These are phyloP conservation scores for Scomber japonicus DNA, from an alignment of 2,113 vertebrate species.

Conservation along the genomic window DNA sequence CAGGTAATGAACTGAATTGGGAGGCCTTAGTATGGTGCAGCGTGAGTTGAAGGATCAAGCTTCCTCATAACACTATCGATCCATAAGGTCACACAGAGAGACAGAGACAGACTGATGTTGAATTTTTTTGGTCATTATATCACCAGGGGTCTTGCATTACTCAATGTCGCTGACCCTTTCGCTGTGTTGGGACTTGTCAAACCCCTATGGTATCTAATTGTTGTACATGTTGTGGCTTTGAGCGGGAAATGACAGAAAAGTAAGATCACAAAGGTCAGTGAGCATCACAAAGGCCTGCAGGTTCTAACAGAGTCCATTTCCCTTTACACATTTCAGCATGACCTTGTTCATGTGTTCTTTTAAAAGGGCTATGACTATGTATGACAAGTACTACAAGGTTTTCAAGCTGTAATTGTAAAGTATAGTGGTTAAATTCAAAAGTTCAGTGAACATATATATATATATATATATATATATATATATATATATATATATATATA, in stretches of 20 bases:
- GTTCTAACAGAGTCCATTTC: slow-evolving; percentile 20
- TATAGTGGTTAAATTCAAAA: slow-evolving; percentile 1
- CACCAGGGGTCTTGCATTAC: slow-evolving; percentile 54
- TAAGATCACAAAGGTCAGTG: slow-evolving; percentile 35
- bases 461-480: too few relatives aligned
- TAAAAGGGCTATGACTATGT: slow-evolving; percentile 1
- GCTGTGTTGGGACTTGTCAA: slow-evolving; percentile 19
- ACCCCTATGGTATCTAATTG: slow-evolving; percentile 10
- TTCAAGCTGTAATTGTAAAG: background rate
- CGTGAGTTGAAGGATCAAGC: slow-evolving; percentile 36
- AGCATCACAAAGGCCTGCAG: slow-evolving; percentile 32
- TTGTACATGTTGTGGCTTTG: slow-evolving; percentile 35
- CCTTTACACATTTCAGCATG: background rate
- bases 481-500: too few relatives aligned
- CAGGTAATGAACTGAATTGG: slow-evolving; percentile 14
- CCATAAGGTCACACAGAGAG: background rate
- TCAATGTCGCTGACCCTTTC: slow-evolving; percentile 45
- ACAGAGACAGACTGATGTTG: slow-evolving; percentile 11
- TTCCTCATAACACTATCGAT: slow-evolving; percentile 54
- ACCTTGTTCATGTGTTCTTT: slow-evolving; percentile 12
- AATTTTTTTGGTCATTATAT: slow-evolving; percentile 59
- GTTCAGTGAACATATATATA: background rate
- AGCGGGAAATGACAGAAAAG: slow-evolving; percentile 22
- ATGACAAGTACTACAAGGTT: slow-evolving; percentile 14
- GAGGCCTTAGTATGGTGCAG: background rate